phyloP scores from a whole-genome alignment of 2,113 vertebrate species.

The Mirounga angustirostris region DNA sequence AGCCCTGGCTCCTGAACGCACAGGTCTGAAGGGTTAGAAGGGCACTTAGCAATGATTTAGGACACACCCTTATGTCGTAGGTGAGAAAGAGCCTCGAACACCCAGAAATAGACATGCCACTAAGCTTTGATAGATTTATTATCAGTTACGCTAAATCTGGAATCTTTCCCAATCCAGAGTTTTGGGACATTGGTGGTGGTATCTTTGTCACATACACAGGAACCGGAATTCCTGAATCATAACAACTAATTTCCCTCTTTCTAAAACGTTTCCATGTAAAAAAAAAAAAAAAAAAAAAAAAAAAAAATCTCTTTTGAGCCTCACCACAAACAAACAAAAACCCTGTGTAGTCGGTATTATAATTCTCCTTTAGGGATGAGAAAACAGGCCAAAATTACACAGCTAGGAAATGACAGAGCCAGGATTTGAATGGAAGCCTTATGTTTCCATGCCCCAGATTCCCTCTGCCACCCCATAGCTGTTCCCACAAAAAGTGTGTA shows the following conservation, averaged over 20 bases:
- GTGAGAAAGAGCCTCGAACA: not conserved
- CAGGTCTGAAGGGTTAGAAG: not conserved
- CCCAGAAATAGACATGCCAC: not conserved
- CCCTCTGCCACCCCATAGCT: not conserved
- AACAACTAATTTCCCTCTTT: conserved; percentile 9
- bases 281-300: not conserved
- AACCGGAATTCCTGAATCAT: conserved; percentile 18
- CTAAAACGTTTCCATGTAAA: not conserved
- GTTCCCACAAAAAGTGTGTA: not conserved
- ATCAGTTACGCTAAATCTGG: not conserved
- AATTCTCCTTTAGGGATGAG: conserved; percentile 15
- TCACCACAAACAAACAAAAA: not conserved
- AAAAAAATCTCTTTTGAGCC: not conserved
- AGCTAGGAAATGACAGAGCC: not conserved
- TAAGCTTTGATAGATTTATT: conserved; percentile 14
- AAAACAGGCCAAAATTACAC: not conserved
- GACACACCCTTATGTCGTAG: not conserved
- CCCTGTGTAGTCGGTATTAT: not conserved
- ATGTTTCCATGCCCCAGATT: not conserved
- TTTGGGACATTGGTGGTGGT: not conserved
- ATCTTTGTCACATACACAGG: not conserved
- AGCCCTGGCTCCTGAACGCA: not conserved
- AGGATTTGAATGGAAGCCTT: not conserved
- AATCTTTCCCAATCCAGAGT: not conserved
- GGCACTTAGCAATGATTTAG: not conserved